These are phyloP conservation scores for Pedionomus torquatus DNA, from an alignment of 2,113 vertebrate genomes.

Conservation along the genomic window DNA sequence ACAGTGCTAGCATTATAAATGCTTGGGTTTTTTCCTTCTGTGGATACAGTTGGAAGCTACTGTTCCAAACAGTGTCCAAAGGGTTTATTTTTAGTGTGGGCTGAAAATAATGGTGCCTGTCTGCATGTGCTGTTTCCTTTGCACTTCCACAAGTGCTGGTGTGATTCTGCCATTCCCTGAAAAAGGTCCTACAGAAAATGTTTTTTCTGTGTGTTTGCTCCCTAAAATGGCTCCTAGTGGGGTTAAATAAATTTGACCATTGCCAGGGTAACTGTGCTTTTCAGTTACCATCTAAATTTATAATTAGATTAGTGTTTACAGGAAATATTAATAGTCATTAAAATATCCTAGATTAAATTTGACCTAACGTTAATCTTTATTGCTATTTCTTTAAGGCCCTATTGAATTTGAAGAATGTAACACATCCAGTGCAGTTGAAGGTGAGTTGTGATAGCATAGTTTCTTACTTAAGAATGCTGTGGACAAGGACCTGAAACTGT, in stretches of 20 bases:
- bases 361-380: neutral
- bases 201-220: neutral
- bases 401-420: conserved; percentile 99
- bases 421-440: conserved; percentile 88
- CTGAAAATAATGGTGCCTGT: neutral
- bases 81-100: neutral
- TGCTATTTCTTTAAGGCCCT: conserved; percentile 74
- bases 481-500: neutral
- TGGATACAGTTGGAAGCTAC: neutral
- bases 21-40: neutral
- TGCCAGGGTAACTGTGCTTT: neutral
- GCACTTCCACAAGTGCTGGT: neutral
- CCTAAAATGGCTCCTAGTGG: neutral
- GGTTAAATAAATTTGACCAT: neutral
- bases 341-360: neutral
- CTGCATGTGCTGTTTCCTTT: neutral
- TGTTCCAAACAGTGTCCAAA: neutral
- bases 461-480: neutral
- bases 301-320: neutral
- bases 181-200: neutral
- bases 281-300: neutral
- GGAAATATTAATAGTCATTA: neutral
- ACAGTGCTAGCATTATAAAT: neutral
- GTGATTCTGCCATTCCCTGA: neutral
- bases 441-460: conserved; percentile 67